Base-by-base conservation (phyloP, 2,888 invertebrate genomes). In the Phlogophora meticulosa region DNA sequence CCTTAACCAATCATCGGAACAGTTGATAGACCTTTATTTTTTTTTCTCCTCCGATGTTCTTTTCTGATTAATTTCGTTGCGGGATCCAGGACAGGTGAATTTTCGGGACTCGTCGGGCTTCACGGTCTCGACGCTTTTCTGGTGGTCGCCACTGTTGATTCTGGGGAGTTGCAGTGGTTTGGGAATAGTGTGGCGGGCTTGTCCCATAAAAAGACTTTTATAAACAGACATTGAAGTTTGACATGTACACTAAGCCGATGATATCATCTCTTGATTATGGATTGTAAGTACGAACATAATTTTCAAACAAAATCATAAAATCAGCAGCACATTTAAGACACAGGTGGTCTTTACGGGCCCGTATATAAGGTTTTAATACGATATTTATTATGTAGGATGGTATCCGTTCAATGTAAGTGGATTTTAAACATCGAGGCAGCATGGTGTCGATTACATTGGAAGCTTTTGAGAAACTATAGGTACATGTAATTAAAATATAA, bases 221-320 rank as follows among this genome's bases (percentile, higher is more conserved):
- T 22, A 45, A 3, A 15, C 1, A 45, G 7, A 36, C n/a, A 28
- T n/a, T 28, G 11, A 20, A 15, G 13, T 64, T 22, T 38, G 20
- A 22, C n/a, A 28, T 22, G n/a, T 32, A 20, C 24, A 38, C 10
- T 63, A 56, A 22, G 3, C 7, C 17, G 56, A 73, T 66, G 66
- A 56, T 45, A 42, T 74, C 74, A 66, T 45, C n/a, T 22, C 15
- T 28, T 28, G 36, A 17, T 49, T 22, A 49, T 49, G 48, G 1
- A 49, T 20, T 55, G 51, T 59, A 48, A 61, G 65, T 66, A 55
- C 42, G 32, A 45, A 49, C 70, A 72, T 80, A 80, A 81, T 77
- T 78, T 77, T 62, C 51, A 73, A 81, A 70, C 67, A 46, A 71
- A 81, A 83, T 71, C 69, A 71, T 72, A 75, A 84, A 80, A 68